A percentile compares a stretch with the other conserved stretches of the same genome.
Evolutionary conservation across 2,113 vertebrate species (phyloP).

Genomic region (Lipophrys pholis): DNA sequence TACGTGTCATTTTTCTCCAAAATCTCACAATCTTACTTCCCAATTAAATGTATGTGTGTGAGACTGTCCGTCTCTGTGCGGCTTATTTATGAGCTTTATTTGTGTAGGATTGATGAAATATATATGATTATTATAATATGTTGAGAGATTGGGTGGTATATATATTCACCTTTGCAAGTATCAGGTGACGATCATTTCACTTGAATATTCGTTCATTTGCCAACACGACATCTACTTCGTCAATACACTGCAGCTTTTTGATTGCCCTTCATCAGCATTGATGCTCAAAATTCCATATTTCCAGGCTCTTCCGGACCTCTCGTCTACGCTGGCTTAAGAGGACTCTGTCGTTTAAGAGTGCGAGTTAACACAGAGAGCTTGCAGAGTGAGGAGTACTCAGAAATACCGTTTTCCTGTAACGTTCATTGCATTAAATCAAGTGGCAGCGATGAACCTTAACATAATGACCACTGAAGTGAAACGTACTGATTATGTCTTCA

Average conservation of each 20-base stretch:
- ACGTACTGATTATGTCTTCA: too few relatives aligned
- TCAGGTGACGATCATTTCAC: not conserved
- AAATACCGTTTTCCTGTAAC: not conserved
- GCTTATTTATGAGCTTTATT: too few relatives aligned
- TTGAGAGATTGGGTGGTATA: too few relatives aligned
- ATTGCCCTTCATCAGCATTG: not conserved
- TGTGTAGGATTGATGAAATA: too few relatives aligned
- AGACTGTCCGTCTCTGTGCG: too few relatives aligned
- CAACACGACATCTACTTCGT: not conserved
- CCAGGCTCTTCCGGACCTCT: not conserved
- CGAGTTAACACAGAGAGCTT: not conserved
- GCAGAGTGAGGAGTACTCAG: not conserved
- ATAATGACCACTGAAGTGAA: too few relatives aligned
- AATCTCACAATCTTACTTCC: too few relatives aligned
- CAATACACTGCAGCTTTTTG: not conserved
- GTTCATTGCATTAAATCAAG: not conserved
- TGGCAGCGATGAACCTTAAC: too few relatives aligned
- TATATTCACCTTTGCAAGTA: not conserved
- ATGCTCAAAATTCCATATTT: slow-evolving; percentile 2
- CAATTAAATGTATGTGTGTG: too few relatives aligned
- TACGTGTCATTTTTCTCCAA: too few relatives aligned
- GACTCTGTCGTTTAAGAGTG: not conserved
- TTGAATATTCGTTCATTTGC: not conserved
- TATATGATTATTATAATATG: too few relatives aligned
- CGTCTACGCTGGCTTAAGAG: not conserved